These are phyloP conservation scores for Drosophila saltans DNA, from an alignment of 1,140 invertebrate species.

Conservation along the genomic window DNA sequence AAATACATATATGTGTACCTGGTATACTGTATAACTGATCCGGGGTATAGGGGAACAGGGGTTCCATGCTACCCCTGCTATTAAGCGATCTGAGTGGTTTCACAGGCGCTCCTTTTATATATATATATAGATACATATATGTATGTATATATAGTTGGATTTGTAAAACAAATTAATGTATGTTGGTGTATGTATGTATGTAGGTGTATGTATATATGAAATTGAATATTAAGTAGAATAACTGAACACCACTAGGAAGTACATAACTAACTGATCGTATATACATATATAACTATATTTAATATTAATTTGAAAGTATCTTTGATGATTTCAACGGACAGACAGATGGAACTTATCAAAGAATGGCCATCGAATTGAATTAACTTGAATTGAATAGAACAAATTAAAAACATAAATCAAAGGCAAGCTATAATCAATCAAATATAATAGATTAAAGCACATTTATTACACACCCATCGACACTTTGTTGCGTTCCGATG, in stretches of 20 bases:
- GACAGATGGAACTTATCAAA: neutral
- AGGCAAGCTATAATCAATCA: slow-evolving; percentile 8
- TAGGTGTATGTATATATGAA: slow-evolving; percentile 27
- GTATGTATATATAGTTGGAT: slow-evolving; percentile 8
- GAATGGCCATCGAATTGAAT: neutral
- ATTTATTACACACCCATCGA: slow-evolving; percentile 71
- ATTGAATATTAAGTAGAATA: slow-evolving; percentile 32
- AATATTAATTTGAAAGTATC: no score
- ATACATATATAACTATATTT: neutral
- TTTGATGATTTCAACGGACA: neutral
- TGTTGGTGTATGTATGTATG: slow-evolving; percentile 27
- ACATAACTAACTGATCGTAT: neutral
- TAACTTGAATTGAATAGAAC: neutral
- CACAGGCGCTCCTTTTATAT: slow-evolving; percentile 84
- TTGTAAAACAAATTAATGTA: slow-evolving; percentile 17
- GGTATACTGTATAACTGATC: slow-evolving; percentile 86
- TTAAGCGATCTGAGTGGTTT: slow-evolving; percentile 87
- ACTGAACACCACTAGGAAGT: slow-evolving; percentile 1
- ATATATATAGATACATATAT: slow-evolving; percentile 18
- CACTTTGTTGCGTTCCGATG: slow-evolving; percentile 79
- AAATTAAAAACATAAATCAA: slow-evolving; percentile 4
- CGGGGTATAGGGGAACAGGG: slow-evolving; percentile 85
- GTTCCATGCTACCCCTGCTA: slow-evolving; percentile 83
- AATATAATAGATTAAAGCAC: neutral
- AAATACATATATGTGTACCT: slow-evolving; percentile 82